A percentile compares a stretch with the other conserved stretches of the same genome.
Conservation (phyloP, 2,797 vertebrate genomes). For the Etheostoma nigrum region DNA sequence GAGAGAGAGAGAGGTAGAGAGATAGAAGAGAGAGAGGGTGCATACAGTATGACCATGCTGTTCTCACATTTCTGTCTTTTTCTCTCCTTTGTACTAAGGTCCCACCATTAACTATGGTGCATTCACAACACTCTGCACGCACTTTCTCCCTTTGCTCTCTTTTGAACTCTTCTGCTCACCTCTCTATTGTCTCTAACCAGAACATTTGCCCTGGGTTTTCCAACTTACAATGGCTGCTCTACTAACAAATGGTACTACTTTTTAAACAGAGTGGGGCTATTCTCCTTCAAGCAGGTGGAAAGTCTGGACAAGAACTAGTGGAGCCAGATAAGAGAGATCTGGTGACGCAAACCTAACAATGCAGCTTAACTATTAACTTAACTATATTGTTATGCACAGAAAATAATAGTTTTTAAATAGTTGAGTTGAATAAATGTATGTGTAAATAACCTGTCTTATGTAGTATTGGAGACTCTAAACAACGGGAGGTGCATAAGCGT, state of each 20-base stretch:
- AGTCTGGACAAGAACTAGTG: not conserved
- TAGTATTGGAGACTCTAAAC: not conserved
- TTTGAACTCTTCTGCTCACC: not conserved
- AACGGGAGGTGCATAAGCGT: not conserved
- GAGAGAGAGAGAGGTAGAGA: not conserved
- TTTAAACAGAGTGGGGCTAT: not conserved
- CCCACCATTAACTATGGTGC: conserved; percentile 35
- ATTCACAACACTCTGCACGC: conserved; percentile 22
- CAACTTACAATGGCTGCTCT: conserved; percentile 51
- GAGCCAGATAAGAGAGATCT: not conserved
- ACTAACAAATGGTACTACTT: conserved; percentile 19
- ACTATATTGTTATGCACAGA: not conserved
- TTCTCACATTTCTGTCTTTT: conserved; percentile 47
- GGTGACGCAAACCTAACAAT: not conserved
- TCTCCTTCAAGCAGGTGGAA: conserved; percentile 15
- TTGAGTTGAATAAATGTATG: not conserved
- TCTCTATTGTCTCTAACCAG: conserved; percentile 42
- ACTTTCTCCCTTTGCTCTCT: conserved; percentile 11
- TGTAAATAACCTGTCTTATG: no score
- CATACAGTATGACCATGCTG: not conserved
- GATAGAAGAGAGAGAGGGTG: not conserved
- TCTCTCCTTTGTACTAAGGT: conserved; percentile 35
- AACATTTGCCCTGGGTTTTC: conserved; percentile 26
- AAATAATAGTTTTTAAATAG: not conserved
- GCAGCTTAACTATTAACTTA: not conserved